Evolutionary conservation across 2,888 invertebrate species (phyloP).

Genomic region (Scrobipalpa atriplicella): DNA sequence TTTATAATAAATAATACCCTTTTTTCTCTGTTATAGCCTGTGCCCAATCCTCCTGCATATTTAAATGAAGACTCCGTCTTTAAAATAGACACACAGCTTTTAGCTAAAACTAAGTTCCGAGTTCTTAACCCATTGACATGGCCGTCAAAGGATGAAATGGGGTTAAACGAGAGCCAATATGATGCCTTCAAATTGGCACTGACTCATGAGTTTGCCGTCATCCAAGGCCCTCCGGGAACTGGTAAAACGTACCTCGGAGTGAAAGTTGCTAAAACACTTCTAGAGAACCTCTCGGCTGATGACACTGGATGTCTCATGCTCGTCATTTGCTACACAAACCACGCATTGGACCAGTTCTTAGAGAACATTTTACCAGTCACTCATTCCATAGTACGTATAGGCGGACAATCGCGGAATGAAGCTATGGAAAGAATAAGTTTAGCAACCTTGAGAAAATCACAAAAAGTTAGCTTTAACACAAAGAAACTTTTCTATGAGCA

Average conservation of each 20-base stretch:
- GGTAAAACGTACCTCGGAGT: slow-evolving; percentile 92
- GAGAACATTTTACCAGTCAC: slow-evolving; percentile 85
- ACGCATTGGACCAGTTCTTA: slow-evolving; percentile 93
- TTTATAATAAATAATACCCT: background rate
- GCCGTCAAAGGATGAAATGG: slow-evolving; percentile 69
- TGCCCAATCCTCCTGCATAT: slow-evolving; percentile 35
- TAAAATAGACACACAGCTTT: slow-evolving; percentile 28
- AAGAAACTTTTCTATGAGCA: slow-evolving; percentile 45
- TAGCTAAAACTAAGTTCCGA: slow-evolving; percentile 38
- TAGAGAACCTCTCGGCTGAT: slow-evolving; percentile 74
- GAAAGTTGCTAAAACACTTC: slow-evolving; percentile 86
- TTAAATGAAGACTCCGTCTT: slow-evolving; percentile 40
- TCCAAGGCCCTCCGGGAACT: slow-evolving; percentile 95
- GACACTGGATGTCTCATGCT: slow-evolving; percentile 79
- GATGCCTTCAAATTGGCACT: slow-evolving; percentile 86
- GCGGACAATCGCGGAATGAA: slow-evolving; percentile 85
- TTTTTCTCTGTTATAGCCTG: slow-evolving; percentile 35
- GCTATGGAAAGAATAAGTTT: slow-evolving; percentile 65
- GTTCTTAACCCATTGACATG: slow-evolving; percentile 63
- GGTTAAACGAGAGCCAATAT: slow-evolving; percentile 86
- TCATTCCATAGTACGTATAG: slow-evolving; percentile 85
- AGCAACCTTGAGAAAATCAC: slow-evolving; percentile 56
- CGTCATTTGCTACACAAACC: slow-evolving; percentile 92
- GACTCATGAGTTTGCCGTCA: slow-evolving; percentile 87
- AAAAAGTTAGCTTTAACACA: slow-evolving; percentile 24